Evolutionary conservation across 2,888 invertebrate species (phyloP), one percentile per base, ranked within the genome.

Genomic region (Pammene fasciana): DNA sequence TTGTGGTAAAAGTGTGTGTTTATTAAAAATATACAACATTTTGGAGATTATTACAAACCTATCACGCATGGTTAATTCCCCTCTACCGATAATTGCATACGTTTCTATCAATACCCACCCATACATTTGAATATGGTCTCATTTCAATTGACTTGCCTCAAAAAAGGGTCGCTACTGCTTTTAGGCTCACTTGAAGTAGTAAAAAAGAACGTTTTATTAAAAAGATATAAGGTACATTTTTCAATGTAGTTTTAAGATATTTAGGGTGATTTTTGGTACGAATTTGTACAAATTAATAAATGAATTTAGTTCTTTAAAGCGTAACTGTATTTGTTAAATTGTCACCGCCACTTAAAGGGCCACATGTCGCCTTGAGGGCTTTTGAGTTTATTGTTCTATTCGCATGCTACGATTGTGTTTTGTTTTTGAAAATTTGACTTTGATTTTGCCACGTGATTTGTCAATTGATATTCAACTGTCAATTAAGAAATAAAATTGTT

Each of bases 261-360:
- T 16, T 60, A 60, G 70, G 70, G 52, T 60, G 41, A 43, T 57
- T 56, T 64, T 52, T 45, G 18, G 45, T 54, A 34, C 36, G 64
- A 50, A 59, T 61, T 70, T 70, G 59, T 55, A 70, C 54, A 83
- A 84, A 86, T 86, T 87, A 86, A 83, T 85, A 86, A 84, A 82
- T 79, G 79, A 81, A 85, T 89, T 88, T 79, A 82, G 83, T 85
- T 88, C 86, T 84, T 84, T 86, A 86, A 87, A 88, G 87, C 85
- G 88, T 92, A 88, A 89, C 88, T 86, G 82, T 91, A 91, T 91
- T 92, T 91, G 89, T 90, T 86, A 86, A 86, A 89, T 88, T 92
- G 92, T 92, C 92, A 90, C 90, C 89, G 84, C 89, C 90, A 91
- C 92, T 92, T 90, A 87, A 85, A 83, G 82, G 84, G 91, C 90